These are phyloP conservation scores for Podarcis muralis DNA, from an alignment of 2,113 vertebrate genomes.

Conservation along the genomic window DNA sequence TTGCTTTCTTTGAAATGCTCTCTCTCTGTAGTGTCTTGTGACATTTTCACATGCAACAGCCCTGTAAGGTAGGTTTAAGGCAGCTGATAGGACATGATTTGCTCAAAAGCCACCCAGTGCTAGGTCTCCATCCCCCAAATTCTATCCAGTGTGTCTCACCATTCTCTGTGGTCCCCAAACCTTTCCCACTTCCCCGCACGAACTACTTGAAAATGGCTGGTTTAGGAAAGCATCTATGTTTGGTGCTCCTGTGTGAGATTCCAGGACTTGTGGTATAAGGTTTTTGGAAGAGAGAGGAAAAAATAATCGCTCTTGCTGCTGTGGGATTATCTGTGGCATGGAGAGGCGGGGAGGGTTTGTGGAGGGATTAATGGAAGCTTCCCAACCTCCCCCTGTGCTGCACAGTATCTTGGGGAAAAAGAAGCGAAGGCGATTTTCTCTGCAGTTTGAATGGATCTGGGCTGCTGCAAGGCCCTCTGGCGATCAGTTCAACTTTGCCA, in stretches of 20 bases:
- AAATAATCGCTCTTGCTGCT: slow-evolving; percentile 50
- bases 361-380: slow-evolving; percentile 57
- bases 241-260: neutral
- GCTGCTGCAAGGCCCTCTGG: neutral
- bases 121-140: neutral
- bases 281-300: fast-evolving
- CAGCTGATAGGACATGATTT: neutral
- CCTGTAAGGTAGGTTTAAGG: neutral
- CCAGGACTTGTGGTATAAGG: neutral
- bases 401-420: neutral
- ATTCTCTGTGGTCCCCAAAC: no score
- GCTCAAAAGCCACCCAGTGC: neutral
- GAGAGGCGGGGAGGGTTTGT: slow-evolving; percentile 16
- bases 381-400: neutral
- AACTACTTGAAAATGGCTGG: neutral
- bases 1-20: neutral
- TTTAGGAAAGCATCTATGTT: neutral
- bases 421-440: slow-evolving; percentile 38
- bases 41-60: no score
- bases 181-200: no score
- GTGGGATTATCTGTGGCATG: slow-evolving; percentile 53
- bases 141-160: neutral
- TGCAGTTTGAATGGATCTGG: neutral
- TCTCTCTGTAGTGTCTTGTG: neutral
- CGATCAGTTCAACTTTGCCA: neutral